These are phyloP conservation scores for Atrichornis clamosus DNA, from an alignment of 2,113 vertebrate genomes.

Conservation along the genomic window DNA sequence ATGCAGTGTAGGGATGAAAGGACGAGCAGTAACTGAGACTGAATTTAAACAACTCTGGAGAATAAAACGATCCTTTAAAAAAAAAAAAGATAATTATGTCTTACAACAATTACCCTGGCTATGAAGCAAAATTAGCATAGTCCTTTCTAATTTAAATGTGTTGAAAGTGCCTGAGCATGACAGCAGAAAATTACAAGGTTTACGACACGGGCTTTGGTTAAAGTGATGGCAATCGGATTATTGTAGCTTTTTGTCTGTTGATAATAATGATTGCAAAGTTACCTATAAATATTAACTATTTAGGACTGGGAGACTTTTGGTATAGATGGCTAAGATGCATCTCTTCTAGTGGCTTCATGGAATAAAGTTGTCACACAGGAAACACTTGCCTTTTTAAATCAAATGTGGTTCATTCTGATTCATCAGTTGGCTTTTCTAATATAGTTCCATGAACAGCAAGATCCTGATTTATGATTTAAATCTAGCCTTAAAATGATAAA, in stretches of 20 bases:
- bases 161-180: constrained; percentile 79
- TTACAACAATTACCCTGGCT: constrained; percentile 78
- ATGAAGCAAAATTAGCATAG: constrained; percentile 83
- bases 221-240: constrained; percentile 70
- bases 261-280: constrained; percentile 62
- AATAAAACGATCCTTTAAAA: constrained; percentile 68
- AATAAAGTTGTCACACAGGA: not conserved
- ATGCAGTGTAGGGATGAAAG: constrained; percentile 58
- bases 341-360: not conserved
- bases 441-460: not conserved
- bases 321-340: not conserved
- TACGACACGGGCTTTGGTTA: constrained; percentile 74
- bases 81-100: constrained; percentile 78
- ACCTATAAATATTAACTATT: constrained; percentile 71
- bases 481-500: not conserved
- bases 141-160: constrained; percentile 84
- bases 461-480: not conserved
- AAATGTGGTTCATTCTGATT: not conserved
- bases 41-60: constrained; percentile 73
- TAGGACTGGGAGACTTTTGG: constrained; percentile 38
- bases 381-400: not conserved
- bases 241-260: constrained; percentile 65
- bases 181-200: constrained; percentile 82
- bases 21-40: constrained; percentile 63
- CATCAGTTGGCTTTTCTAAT: not conserved